Conservation (phyloP, 2,113 vertebrate genomes). For the Datnioides undecimradiatus region DNA sequence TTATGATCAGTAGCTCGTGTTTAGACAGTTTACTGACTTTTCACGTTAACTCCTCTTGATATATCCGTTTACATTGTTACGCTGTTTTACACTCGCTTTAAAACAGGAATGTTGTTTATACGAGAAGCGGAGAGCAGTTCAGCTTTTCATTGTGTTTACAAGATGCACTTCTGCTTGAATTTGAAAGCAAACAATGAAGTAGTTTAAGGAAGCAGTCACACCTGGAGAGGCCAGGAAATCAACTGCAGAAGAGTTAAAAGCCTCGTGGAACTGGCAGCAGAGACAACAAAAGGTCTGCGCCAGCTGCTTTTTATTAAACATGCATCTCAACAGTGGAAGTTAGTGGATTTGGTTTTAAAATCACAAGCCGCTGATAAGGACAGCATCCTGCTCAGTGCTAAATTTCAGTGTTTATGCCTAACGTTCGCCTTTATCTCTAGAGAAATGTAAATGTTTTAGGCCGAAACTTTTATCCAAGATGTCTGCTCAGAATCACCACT, state of each 20-base stretch:
- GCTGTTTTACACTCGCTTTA: neutral
- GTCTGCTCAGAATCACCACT: slow-evolving; percentile 30
- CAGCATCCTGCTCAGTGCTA: slow-evolving; percentile 16
- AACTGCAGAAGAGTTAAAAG: neutral
- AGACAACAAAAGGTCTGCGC: neutral
- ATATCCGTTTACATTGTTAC: no score
- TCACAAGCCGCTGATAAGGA: neutral
- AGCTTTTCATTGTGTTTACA: neutral
- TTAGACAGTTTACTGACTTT: no score
- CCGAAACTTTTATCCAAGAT: slow-evolving; percentile 4
- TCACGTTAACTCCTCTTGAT: no score
- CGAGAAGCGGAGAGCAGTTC: neutral
- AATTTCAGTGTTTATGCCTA: slow-evolving; percentile 23
- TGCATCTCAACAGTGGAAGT: neutral
- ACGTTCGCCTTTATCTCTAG: slow-evolving; percentile 37
- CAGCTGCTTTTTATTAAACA: slow-evolving; percentile 21
- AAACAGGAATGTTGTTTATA: neutral
- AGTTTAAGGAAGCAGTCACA: neutral
- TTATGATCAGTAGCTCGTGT: neutral
- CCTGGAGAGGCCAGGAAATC: neutral
- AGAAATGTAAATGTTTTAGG: slow-evolving; percentile 59
- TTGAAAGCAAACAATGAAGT: neutral
- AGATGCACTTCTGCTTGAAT: neutral
- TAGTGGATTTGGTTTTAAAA: neutral
- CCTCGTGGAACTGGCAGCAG: neutral